Base-by-base conservation (phyloP, 2,113 vertebrate species). In the Donacobius atricapilla region DNA sequence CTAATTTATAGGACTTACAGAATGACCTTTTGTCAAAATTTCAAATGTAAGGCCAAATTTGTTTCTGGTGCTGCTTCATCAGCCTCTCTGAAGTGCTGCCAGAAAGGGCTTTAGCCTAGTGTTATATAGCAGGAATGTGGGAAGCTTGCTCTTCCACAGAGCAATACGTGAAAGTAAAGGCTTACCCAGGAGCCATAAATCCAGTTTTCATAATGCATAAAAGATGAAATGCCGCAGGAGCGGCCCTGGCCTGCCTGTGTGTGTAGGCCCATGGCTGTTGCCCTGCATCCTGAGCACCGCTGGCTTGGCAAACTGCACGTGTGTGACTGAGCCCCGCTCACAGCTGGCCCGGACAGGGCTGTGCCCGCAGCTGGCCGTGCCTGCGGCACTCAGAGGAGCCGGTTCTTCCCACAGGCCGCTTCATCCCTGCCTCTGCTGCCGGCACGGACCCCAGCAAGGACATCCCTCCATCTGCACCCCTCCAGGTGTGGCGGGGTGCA, bases 281-380 rank as follows among this genome's bases (percentile, higher is more conserved):
- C 53, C 7, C 44, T 17, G 42, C n/a, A n/a, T 17, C 11, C 18
- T 0, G 0, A 54, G 27, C 21, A 18, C 11, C 1, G 0, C n/a
- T 39, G 84, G 6, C 42, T 45, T 33, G 64, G 39, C 24, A 57
- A 57, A 13, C 28, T 25, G 64, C 20, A 24, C 0, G 0, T 60
- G 12, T 7, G 7, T 1, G 11, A 20, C 2, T 0, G 3, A 57
- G 39, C 40, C 22, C 14, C 27, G 5, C 1, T 3, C 4, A 7
- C 0, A 22, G 37, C 53, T 0, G 0, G 11, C 30, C 23, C 72
- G 54, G 57, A 18, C 0, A 0, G 15, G 47, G 13, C 19, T 78
- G 2, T 37, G 31, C 40, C 72, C 1, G 21, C 2, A 1, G 31
- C 24, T 13, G 18, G 31, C 58, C 61, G 42, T n/a, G 23, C 37